Conservation (phyloP, 2,888 invertebrate species). For the Diaphora mendica region DNA sequence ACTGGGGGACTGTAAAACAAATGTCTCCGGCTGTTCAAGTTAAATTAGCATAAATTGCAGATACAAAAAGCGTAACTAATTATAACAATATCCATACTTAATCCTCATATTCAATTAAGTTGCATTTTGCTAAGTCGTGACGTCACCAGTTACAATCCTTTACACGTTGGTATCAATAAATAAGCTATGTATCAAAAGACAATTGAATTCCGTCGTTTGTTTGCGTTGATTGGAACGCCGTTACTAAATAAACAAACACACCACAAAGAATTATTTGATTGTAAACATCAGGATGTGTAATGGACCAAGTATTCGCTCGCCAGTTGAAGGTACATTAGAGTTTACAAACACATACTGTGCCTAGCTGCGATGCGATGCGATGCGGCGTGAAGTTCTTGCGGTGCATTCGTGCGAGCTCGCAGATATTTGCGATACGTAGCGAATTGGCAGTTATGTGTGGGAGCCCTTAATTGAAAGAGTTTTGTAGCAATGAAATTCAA, state of each 20-base stretch:
- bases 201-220: conserved; percentile 46
- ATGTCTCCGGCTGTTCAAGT: not conserved
- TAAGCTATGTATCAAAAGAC: conserved; percentile 34
- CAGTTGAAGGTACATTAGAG: not conserved
- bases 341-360: conserved; percentile 18
- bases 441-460: too few relatives aligned
- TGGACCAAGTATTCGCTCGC: conserved; percentile 30
- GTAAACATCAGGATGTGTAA: conserved; percentile 44
- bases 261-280: conserved; percentile 43
- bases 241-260: conserved; percentile 49
- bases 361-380: too few relatives aligned
- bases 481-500: not conserved
- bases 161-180: conserved; percentile 33
- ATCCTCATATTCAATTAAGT: not conserved
- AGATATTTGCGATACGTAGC: too few relatives aligned
- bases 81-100: not conserved
- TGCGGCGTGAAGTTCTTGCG: too few relatives aligned
- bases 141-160: conserved; percentile 30
- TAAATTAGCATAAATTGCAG: not conserved
- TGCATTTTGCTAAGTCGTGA: conserved; percentile 8
- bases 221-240: conserved; percentile 30
- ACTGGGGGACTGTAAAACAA: not conserved
- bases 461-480: not conserved
- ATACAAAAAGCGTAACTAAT: not conserved
- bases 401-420: too few relatives aligned